Base-by-base conservation (phyloP, 2,888 invertebrate genomes). In the Polyommatus icarus region DNA sequence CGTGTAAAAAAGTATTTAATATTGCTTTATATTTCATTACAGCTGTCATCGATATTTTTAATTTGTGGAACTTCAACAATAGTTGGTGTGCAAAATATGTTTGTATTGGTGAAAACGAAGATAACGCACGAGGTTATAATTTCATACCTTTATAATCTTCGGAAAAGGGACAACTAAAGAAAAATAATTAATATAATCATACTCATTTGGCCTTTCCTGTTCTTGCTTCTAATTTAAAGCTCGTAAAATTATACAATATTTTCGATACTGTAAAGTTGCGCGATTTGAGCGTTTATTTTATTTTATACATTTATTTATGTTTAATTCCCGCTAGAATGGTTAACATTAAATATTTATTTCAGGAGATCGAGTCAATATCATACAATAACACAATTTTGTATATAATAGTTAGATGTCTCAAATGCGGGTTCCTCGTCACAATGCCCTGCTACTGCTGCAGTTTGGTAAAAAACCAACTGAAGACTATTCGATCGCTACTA, bases 381-480 rank as follows among this genome's bases (percentile, higher is more conserved):
- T 54, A 29, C 24, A 29, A 1, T 32, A 3, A 54, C 18, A 29
- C 8, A 24, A 20, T 50, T 29, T 18, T 54, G 6, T 75, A 7
- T 29, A 29, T 50, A 50, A 8, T 24, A 75, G 3, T 50, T 3
- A 75, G 29, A 75, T 50, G 46, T 12, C 1, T 54, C 1, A 75
- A 75, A 29, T 50, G 18, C 15, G 50, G 29, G 6, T 54, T 75
- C 24, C 7, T 75, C 29, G 50, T 75, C 12, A 29, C 29, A 12
- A 7, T 75, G 50, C 75, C 75, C 15, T 75, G 75, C 18, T 75
- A 75, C 75, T 75, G 24, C 29, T 75, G 75, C 12, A 75, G 32
- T 75, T 29, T 54, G 24, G 29, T 50, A 54, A 50, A 50, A 24
- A 54, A 75, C 15, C 75, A 50, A 75, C 54, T 7, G 18, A 54